A percentile compares a stretch with the other conserved stretches of the same genome.
Evolutionary conservation across 2,113 vertebrate genomes (phyloP).

Genomic region (Rhinolophus ferrumequinum): DNA sequence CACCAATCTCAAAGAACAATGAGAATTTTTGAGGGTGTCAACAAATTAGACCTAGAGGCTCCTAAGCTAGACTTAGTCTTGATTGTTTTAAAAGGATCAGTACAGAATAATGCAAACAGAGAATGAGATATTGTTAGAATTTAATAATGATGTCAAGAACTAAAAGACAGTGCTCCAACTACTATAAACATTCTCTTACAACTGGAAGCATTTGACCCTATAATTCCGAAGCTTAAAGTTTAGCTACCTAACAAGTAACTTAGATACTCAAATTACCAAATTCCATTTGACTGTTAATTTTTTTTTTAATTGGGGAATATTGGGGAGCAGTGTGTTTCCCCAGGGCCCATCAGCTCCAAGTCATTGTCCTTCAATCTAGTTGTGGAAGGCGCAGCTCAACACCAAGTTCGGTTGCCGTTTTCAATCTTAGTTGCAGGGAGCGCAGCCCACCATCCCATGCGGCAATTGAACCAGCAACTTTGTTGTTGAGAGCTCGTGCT

Average conservation of each 20-base stretch:
- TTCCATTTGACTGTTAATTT: neutral
- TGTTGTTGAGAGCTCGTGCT: too few species aligned
- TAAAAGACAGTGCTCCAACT: neutral
- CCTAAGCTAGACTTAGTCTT: neutral
- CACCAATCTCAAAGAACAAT: neutral
- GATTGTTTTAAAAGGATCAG: slow-evolving; percentile 25
- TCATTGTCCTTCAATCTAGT: too few species aligned
- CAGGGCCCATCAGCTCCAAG: too few species aligned
- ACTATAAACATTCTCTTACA: neutral
- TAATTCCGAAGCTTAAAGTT: neutral
- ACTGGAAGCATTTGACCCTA: neutral
- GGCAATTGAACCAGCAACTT: too few species aligned
- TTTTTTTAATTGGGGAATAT: too few species aligned
- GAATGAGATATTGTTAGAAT: neutral
- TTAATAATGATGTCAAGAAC: neutral
- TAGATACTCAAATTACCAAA: neutral
- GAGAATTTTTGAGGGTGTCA: neutral
- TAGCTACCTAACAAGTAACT: neutral
- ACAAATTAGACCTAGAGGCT: neutral
- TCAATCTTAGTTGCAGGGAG: too few species aligned
- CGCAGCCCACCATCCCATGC: too few species aligned
- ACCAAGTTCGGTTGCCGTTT: too few species aligned
- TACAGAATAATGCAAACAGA: neutral
- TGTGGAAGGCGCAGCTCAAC: too few species aligned
- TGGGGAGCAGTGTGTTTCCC: too few species aligned